These are phyloP conservation scores for Heterotilapia buettikoferi DNA, from an alignment of 2,113 vertebrate genomes.

Conservation along the genomic window DNA sequence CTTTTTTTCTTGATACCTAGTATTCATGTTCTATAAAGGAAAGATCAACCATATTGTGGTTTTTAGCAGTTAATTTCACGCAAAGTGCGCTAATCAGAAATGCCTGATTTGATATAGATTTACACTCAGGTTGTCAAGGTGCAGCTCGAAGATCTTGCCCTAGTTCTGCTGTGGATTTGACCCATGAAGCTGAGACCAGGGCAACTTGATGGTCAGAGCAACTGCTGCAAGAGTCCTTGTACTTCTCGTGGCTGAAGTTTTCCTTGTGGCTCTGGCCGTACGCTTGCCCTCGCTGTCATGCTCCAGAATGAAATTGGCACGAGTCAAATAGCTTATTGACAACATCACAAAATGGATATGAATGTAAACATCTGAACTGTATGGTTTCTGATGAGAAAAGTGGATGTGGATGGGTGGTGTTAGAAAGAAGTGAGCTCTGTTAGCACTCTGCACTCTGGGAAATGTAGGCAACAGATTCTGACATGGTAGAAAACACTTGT, in stretches of 20 bases:
- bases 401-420: background rate
- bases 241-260: background rate
- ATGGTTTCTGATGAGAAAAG: background rate
- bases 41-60: background rate
- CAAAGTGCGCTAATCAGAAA: accelerated
- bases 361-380: background rate
- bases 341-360: background rate
- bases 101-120: background rate
- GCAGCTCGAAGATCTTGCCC: background rate
- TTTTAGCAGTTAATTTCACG: background rate
- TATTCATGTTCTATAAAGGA: background rate
- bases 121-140: background rate
- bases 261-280: background rate
- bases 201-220: background rate
- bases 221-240: background rate
- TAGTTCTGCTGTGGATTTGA: background rate
- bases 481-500: background rate
- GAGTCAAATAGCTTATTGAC: background rate
- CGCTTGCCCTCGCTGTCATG: background rate
- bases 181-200: background rate
- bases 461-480: background rate
- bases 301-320: background rate
- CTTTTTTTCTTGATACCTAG: background rate
- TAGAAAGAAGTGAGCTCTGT: background rate
- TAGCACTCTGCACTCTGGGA: background rate